phyloP scores from a whole-genome alignment of 2,888 invertebrate genomes.

The Chaitophorus viminalis region DNA sequence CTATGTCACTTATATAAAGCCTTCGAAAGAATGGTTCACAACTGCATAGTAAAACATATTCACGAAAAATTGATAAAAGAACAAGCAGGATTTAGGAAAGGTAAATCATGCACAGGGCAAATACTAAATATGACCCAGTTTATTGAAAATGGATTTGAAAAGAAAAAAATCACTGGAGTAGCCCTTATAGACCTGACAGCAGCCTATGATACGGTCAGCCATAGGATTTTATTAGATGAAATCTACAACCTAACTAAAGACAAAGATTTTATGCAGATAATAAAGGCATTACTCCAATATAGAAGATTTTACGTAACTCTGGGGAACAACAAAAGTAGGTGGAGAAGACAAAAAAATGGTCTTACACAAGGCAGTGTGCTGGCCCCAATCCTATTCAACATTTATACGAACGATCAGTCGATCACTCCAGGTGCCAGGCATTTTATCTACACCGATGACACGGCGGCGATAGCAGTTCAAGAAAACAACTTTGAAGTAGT shows the following conservation, averaged over 20 bases:
- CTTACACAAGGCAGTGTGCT: constrained; percentile 47
- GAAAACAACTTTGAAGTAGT: constrained; percentile 37
- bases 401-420: too few species aligned
- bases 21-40: constrained; percentile 59
- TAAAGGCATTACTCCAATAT: constrained; percentile 41
- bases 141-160: constrained; percentile 62
- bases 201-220: constrained; percentile 60
- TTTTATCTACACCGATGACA: too few species aligned
- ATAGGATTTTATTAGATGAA: constrained; percentile 55
- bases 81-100: constrained; percentile 59
- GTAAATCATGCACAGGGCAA: constrained; percentile 58
- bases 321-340: constrained; percentile 27
- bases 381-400: constrained; percentile 1
- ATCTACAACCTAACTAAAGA: constrained; percentile 22
- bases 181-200: constrained; percentile 20
- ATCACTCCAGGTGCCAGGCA: too few species aligned
- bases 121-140: constrained; percentile 62
- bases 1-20: too few species aligned
- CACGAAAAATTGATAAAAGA: constrained; percentile 60
- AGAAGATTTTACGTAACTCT: constrained; percentile 48
- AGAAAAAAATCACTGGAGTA: constrained; percentile 59
- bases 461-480: too few species aligned
- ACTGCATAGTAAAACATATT: constrained; percentile 49
- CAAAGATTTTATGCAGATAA: constrained; percentile 4
- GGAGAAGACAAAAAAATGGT: constrained; percentile 49